Base-by-base conservation (phyloP, 2,888 invertebrate genomes). In the Adelphocoris suturalis region DNA sequence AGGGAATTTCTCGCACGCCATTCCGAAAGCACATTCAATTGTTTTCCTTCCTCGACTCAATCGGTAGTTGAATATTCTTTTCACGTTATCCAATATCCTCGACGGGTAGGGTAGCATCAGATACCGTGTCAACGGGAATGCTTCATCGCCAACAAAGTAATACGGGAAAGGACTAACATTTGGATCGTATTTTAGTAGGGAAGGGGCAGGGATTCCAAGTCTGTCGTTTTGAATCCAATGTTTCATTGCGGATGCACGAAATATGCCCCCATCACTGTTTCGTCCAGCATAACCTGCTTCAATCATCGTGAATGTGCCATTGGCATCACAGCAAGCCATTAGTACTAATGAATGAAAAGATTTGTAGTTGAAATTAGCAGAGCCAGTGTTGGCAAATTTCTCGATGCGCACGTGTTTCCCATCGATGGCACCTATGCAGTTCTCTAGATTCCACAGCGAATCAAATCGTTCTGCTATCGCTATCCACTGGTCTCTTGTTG, bases 301-400 rank as follows among this genome's bases (percentile, higher is more conserved):
- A 16, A 92, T 92, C 82, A 91, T 90, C 90, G 92, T 90, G 91
- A 92, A 92, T 46, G 89, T 92, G 86, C 92, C 92, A 76, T 92
- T 68, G 7, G 92, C 92, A 90, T 92, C 92, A 16, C 92, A 92
- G 48, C 92, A 75, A 46, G 92, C 92, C 87, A 92, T 52, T 90
- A 93, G 91, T 37, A 93, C 92, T 80, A 92, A 92, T 12, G 92
- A 92, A 90, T 92, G 92, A 86, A 91, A 92, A 2, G 27, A n/a
- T 91, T 93, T 93, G 90, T 93, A 93, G 90, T 92, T 93, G 85
- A 90, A 93, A 90, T 92, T 91, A 37, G 86, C 46, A 19, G 92
- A 92, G 37, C 81, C 55, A 55, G 28, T 78, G 92, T 92, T 16
- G 92, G 47, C 46, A 37, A 16, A 92, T 91, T 81, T 92, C 92